A percentile compares a stretch with the other conserved stretches of the same genome.
Evolutionary conservation across 92 coral and sea anemone genomes (phyloP).

Genomic region (Heteractis magnifica): DNA sequence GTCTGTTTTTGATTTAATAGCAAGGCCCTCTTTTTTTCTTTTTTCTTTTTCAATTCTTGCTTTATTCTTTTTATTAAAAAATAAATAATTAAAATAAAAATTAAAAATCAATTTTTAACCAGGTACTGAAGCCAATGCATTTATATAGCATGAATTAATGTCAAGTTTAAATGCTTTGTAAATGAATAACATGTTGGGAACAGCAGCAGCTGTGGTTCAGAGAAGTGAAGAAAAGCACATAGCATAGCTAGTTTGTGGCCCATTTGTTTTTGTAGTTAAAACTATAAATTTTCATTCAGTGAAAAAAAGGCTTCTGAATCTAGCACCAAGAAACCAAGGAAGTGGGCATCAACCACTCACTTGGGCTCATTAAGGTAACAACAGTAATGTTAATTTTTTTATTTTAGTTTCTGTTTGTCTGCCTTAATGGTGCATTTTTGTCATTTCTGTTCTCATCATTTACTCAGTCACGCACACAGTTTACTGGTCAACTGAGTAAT

Average conservation of each 20-base stretch:
- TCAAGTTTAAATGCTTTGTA: background rate
- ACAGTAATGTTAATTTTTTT: background rate
- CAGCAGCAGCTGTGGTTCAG: slow-evolving; percentile 4
- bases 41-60: too few species aligned
- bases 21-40: too few species aligned
- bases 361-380: slow-evolving; percentile 24
- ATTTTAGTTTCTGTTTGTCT: background rate
- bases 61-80: too few species aligned
- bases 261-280: background rate
- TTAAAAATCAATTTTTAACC: too few species aligned
- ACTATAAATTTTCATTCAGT: slow-evolving; percentile 16
- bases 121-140: too few species aligned
- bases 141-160: too few species aligned
- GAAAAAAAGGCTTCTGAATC: slow-evolving; percentile 19
- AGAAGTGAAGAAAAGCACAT: background rate
- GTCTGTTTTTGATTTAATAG: too few species aligned
- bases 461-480: too few species aligned
- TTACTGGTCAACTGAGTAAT: too few species aligned
- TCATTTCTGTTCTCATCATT: too few species aligned
- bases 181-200: background rate
- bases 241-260: background rate
- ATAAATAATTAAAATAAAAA: too few species aligned
- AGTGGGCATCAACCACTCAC: slow-evolving; percentile 27
- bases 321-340: slow-evolving; percentile 12
- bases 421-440: too few species aligned